phyloP scores from a whole-genome alignment of 2,113 vertebrate genomes.

The Panthera uncia region DNA sequence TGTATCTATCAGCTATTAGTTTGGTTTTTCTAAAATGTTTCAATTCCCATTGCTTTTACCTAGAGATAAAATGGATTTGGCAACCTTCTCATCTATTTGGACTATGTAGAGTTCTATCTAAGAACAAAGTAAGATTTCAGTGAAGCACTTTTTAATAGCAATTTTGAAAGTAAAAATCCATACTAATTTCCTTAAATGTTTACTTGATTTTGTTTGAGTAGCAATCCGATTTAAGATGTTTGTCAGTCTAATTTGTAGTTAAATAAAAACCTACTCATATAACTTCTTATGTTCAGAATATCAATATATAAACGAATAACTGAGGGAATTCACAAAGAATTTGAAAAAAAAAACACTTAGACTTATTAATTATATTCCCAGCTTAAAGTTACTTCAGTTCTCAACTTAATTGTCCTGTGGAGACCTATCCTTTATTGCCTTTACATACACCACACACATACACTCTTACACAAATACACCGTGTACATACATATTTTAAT shows the following conservation, averaged over 20 bases:
- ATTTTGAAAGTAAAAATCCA: neutral
- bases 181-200: neutral
- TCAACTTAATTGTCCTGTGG: neutral
- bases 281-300: neutral
- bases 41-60: neutral
- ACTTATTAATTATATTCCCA: slow-evolving; percentile 1
- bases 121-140: neutral
- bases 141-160: neutral
- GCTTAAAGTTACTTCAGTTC: neutral
- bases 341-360: neutral
- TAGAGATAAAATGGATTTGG: neutral
- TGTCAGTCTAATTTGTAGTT: neutral
- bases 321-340: slow-evolving; percentile 18
- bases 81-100: neutral
- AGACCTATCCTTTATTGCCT: neutral
- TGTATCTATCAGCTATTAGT: neutral
- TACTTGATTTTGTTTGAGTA: neutral
- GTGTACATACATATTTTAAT: neutral
- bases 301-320: neutral
- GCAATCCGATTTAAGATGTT: neutral
- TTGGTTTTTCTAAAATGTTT: neutral
- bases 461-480: neutral
- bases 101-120: neutral
- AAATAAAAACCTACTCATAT: neutral
- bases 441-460: neutral